These are phyloP conservation scores for Oreocharis arfaki DNA, from an alignment of 2,113 vertebrate genomes.

Conservation along the genomic window DNA sequence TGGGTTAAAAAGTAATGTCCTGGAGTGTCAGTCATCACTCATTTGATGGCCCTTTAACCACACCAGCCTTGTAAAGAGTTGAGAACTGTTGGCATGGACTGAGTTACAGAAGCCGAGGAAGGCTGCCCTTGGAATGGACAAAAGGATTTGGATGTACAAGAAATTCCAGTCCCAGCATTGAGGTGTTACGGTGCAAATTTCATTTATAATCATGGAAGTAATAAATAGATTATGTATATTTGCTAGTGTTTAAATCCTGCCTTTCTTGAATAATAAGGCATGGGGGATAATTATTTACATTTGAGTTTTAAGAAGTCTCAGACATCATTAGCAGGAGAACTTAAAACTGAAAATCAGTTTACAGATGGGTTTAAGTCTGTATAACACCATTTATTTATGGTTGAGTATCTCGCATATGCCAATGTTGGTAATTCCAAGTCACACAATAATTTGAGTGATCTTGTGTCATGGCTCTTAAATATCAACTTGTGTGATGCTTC, in stretches of 20 bases:
- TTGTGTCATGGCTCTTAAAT: conserved; percentile 70
- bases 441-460: conserved; percentile 75
- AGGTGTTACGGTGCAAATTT: not conserved
- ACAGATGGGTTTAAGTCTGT: conserved; percentile 71
- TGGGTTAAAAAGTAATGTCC: not conserved
- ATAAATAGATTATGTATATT: not conserved
- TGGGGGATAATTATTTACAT: not conserved
- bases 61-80: not conserved
- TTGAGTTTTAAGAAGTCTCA: conserved; percentile 9
- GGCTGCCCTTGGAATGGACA: not conserved
- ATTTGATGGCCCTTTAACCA: not conserved
- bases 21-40: not conserved
- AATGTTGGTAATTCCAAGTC: conserved; percentile 72
- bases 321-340: conserved; percentile 39
- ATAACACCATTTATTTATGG: conserved; percentile 74
- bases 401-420: conserved; percentile 71
- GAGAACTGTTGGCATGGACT: not conserved
- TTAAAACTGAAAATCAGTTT: conserved; percentile 64
- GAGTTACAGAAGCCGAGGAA: not conserved
- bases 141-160: not conserved
- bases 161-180: not conserved
- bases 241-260: not conserved
- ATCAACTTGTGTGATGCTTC: conserved; percentile 66
- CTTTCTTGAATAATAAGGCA: not conserved
- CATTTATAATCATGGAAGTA: not conserved